phyloP scores from a whole-genome alignment of 2,113 vertebrate species.

The Sarotherodon lohbergeri region DNA sequence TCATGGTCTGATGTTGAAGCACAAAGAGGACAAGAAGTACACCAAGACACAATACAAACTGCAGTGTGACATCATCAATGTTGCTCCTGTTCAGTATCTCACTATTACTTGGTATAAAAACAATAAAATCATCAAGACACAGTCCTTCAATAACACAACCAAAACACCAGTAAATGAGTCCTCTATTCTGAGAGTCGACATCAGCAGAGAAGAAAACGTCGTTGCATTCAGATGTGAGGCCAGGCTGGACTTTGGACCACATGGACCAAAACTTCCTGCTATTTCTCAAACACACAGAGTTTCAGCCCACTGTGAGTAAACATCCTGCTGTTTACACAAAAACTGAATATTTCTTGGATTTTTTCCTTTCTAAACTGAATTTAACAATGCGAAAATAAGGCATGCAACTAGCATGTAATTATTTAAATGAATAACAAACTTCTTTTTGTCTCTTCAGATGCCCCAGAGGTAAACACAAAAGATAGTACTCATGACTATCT shows the following conservation, averaged over 20 bases:
- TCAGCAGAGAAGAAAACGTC: neutral
- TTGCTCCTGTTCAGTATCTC: constrained; percentile 44
- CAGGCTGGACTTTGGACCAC: neutral
- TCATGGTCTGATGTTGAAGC: neutral
- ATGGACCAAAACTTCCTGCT: neutral
- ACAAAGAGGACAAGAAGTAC: neutral
- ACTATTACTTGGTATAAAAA: constrained; percentile 41
- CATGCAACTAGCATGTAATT: neutral
- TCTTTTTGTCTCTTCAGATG: neutral
- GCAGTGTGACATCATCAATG: constrained; percentile 52
- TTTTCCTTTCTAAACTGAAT: neutral
- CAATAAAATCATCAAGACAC: fast-evolving
- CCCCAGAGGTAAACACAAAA: neutral
- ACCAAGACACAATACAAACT: constrained; percentile 18
- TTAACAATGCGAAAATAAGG: neutral
- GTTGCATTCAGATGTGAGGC: neutral
- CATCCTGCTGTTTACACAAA: neutral
- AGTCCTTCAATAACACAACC: fast-evolving
- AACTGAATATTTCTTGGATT: neutral
- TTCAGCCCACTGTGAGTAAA: constrained; percentile 45
- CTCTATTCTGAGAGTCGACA: fast-evolving
- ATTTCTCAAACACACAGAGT: neutral
- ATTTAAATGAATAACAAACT: neutral
- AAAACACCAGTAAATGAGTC: neutral
- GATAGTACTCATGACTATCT: neutral